A percentile compares a stretch with the other conserved stretches of the same genome.
Evolutionary conservation across 2,797 vertebrate species (phyloP).

Genomic region (Ambastaia sidthimunki): DNA sequence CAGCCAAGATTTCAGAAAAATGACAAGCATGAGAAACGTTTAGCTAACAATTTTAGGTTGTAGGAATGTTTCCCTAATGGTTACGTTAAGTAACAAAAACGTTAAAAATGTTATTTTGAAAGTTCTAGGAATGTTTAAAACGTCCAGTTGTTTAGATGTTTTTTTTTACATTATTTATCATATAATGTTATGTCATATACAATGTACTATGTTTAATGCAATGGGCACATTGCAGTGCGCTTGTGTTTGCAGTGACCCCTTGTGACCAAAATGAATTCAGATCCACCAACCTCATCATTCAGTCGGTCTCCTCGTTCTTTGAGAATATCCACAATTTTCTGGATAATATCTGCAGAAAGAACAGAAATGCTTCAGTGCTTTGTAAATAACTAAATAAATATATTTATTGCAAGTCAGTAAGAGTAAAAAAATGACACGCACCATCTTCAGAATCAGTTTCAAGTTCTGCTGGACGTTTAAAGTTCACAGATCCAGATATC

Average conservation of each 20-base stretch:
- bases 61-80: too few relatives aligned
- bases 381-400: background rate
- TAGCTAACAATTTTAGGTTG: too few relatives aligned
- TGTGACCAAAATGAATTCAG: too few relatives aligned
- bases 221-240: too few relatives aligned
- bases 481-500: conserved; percentile 63
- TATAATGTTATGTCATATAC: too few relatives aligned
- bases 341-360: conserved; percentile 66
- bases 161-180: too few relatives aligned
- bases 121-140: too few relatives aligned
- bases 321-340: conserved; percentile 78
- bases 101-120: too few relatives aligned
- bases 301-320: conserved; percentile 77
- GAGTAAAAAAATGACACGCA: background rate
- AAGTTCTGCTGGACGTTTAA: conserved; percentile 29
- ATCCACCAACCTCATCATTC: conserved; percentile 72
- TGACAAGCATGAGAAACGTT: background rate
- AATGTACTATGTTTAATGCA: too few relatives aligned
- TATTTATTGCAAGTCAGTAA: background rate
- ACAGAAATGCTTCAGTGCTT: background rate
- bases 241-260: too few relatives aligned
- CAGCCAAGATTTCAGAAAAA: background rate
- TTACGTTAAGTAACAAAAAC: too few relatives aligned
- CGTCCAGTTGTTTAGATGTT: too few relatives aligned
- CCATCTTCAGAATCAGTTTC: conserved; percentile 54